Percentiles rank a stretch among this genome's conserved stretches.
Evolutionary conservation across 2,113 vertebrate genomes (phyloP).

Genomic region (Rattus rattus): DNA sequence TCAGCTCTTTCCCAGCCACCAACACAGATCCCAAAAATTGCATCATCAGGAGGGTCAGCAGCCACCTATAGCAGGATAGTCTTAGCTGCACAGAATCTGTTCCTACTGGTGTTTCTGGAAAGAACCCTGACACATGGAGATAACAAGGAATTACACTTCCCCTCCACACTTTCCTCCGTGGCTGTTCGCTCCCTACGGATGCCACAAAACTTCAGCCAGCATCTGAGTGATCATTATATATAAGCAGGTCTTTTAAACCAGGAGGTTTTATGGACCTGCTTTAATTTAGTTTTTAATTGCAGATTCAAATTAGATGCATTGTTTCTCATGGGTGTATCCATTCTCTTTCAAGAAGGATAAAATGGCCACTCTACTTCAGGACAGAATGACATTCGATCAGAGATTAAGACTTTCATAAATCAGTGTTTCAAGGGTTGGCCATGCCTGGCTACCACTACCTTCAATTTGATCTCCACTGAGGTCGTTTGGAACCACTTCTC

Average conservation of each 20-base stretch:
- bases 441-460: not conserved
- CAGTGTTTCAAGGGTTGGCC: not conserved
- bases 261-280: conserved; percentile 42
- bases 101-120: no score
- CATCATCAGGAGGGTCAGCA: no score
- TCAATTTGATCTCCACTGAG: not conserved
- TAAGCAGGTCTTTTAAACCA: not conserved
- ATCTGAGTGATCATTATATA: not conserved
- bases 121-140: accelerated
- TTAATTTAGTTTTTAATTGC: conserved; percentile 67
- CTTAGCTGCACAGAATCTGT: not conserved
- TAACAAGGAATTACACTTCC: not conserved
- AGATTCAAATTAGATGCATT: conserved; percentile 29
- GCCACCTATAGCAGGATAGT: accelerated
- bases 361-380: not conserved
- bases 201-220: not conserved
- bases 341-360: conserved; percentile 28
- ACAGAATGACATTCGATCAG: not conserved
- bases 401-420: not conserved
- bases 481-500: no score
- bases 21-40: not conserved
- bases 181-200: accelerated
- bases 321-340: conserved; percentile 47
- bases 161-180: not conserved
- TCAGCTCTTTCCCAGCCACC: accelerated